phyloP scores from a whole-genome alignment of 2,888 invertebrate species.

The Aplocera efformata region DNA sequence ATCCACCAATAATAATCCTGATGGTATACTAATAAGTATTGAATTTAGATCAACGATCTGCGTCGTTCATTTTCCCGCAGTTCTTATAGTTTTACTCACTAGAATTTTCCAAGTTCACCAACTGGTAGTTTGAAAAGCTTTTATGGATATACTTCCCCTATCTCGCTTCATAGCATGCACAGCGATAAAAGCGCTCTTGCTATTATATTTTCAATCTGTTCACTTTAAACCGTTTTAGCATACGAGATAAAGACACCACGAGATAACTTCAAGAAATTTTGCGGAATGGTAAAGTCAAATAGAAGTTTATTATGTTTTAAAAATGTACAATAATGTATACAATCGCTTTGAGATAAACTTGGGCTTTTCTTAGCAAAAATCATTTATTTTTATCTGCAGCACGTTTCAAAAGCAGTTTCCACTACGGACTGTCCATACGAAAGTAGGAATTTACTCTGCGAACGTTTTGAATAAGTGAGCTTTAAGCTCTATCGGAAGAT shows the following conservation, averaged over 20 bases:
- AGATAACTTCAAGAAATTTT: too few relatives aligned
- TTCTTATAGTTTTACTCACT: too few relatives aligned
- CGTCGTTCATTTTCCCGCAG: too few relatives aligned
- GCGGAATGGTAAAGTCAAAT: too few relatives aligned
- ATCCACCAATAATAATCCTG: constrained; percentile 17
- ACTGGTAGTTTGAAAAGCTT: too few relatives aligned
- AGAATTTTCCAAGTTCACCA: too few relatives aligned
- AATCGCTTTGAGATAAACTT: not conserved
- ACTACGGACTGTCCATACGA: constrained; percentile 21
- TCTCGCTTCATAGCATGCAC: too few relatives aligned
- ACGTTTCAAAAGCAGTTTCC: constrained; percentile 21
- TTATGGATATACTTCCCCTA: constrained; percentile 5
- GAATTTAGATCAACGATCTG: constrained; percentile 10
- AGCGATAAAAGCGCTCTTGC: too few relatives aligned
- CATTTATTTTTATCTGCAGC: constrained; percentile 23
- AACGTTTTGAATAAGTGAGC: constrained; percentile 22
- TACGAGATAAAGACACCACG: too few relatives aligned
- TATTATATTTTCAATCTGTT: too few relatives aligned
- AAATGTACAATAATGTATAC: not conserved
- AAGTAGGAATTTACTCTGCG: constrained; percentile 22
- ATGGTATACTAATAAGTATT: constrained; percentile 26
- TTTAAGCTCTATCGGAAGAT: constrained; percentile 21
- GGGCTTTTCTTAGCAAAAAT: constrained; percentile 7
- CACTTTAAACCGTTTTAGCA: too few relatives aligned
- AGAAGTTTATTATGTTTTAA: too few relatives aligned